Base-by-base conservation (phyloP, 2,113 vertebrate species). In the Pterocles gutturalis region DNA sequence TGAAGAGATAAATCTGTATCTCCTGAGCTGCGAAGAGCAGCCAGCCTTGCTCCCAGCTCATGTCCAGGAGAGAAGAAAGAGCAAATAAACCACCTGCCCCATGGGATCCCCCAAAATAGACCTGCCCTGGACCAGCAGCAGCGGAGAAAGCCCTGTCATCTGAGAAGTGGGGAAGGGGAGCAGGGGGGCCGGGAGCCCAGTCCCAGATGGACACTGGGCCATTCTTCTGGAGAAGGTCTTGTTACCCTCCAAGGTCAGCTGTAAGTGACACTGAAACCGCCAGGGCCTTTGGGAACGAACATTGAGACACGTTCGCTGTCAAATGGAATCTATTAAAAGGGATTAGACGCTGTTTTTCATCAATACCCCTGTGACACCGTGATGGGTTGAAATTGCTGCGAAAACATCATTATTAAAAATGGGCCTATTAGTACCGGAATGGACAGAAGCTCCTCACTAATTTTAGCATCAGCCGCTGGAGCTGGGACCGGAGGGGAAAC, bases 401-500 rank as follows among this genome's bases (percentile, higher is more conserved):
- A 95, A 98, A 98, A 98, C 96, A 98, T 97, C 95, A 97, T 97
- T 98, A 98, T 97, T 97, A 97, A 96, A 97, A 98, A 97, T 95
- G 95, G 95, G 75, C 75, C 97, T 97, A 96, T 97, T 98, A 97
- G 95, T 91, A 95, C 90, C 84, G 94, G 94, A 95, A 96, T 64
- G 96, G 97, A 96, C 96, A 96, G 97, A 93, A 97, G 97, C 96
- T 97, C 89, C 92, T 92, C 33, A 21, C 97, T 97, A 90, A 78
- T 94, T 96, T 94, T 85, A 93, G 91, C 93, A 78, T 91, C 93
- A 72, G 87, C 78, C n/a, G 1, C 75, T 0, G 5, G 78, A 71
- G 62, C 64, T 0, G 1, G 83, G 77, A 64, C 24, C 0, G 6
- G 87, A 83, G 78, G 76, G 87, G 51, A 57, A 53, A 24, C 7